Percentiles rank a stretch among this genome's conserved stretches.
phyloP scores from a whole-genome alignment of 2,113 vertebrate genomes.

The Panurus biarmicus region DNA sequence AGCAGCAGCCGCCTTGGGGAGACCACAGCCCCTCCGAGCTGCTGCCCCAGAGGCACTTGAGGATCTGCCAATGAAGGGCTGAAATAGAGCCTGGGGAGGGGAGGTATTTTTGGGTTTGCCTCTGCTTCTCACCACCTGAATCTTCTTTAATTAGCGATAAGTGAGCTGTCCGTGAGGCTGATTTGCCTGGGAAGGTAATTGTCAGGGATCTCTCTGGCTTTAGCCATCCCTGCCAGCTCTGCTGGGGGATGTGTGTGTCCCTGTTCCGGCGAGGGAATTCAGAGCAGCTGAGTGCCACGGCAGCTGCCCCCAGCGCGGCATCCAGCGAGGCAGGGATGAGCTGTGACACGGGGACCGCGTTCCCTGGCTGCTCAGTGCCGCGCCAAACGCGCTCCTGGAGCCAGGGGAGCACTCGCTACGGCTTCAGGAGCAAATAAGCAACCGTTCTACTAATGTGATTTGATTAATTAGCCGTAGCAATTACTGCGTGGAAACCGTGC shows the following conservation, averaged over 20 bases:
- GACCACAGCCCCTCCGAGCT: not conserved
- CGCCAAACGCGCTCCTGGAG: not conserved
- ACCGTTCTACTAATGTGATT: not conserved
- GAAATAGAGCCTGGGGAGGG: rapidly evolving
- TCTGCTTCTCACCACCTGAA: not conserved
- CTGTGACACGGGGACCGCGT: rapidly evolving
- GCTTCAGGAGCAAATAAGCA: not conserved
- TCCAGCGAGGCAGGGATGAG: rapidly evolving
- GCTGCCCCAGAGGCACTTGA: rapidly evolving
- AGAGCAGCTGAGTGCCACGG: not conserved
- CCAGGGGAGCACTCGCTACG: not conserved
- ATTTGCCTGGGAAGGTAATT: not conserved
- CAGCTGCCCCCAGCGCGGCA: no score
- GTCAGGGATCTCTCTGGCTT: not conserved
- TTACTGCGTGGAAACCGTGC: not conserved
- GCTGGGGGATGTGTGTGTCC: rapidly evolving
- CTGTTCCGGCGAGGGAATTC: not conserved
- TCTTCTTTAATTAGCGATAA: not conserved
- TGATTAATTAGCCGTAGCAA: not conserved
- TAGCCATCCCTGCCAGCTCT: not conserved
- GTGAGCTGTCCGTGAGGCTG: not conserved
- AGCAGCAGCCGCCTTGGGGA: no score
- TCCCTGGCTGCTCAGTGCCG: not conserved
- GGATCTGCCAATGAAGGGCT: no score
- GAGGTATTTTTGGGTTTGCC: rapidly evolving